These are phyloP conservation scores for Pseudomugil tenellus DNA, from an alignment of 2,797 vertebrate species.

Conservation along the genomic window DNA sequence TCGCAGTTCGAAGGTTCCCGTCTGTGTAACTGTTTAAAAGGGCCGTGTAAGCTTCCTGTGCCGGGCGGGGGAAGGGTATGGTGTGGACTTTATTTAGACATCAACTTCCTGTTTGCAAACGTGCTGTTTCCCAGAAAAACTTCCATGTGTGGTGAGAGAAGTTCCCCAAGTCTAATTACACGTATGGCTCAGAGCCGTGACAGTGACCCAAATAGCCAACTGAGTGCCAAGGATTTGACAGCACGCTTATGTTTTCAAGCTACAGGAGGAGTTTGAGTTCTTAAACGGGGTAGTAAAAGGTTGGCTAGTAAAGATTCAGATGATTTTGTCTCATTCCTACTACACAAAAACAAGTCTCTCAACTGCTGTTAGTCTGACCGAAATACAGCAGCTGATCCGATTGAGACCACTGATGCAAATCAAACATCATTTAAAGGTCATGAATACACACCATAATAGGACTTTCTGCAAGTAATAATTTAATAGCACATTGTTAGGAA, in stretches of 20 bases:
- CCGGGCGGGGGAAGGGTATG: slow-evolving; percentile 26
- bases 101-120: slow-evolving; percentile 82
- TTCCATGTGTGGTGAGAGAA: slow-evolving; percentile 67
- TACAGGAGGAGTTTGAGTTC: slow-evolving; percentile 20
- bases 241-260: slow-evolving; percentile 44
- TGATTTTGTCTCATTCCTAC: not conserved
- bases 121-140: slow-evolving; percentile 73
- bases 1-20: slow-evolving; percentile 61
- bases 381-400: not conserved
- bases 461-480: no score
- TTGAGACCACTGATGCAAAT: not conserved
- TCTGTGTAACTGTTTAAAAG: slow-evolving; percentile 71
- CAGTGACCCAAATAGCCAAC: slow-evolving; percentile 75
- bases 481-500: no score
- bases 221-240: slow-evolving; percentile 35
- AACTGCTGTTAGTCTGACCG: not conserved
- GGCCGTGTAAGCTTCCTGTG: slow-evolving; percentile 64
- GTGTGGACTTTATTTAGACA: slow-evolving; percentile 77
- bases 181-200: slow-evolving; percentile 55
- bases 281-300: slow-evolving; percentile 6
- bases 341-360: not conserved
- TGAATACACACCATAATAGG: not conserved
- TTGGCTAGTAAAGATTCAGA: slow-evolving; percentile 2
- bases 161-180: slow-evolving; percentile 82
- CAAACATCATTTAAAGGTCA: not conserved